Conservation (phyloP, 1,140 invertebrate genomes). For the Lordiphosa collinella region DNA sequence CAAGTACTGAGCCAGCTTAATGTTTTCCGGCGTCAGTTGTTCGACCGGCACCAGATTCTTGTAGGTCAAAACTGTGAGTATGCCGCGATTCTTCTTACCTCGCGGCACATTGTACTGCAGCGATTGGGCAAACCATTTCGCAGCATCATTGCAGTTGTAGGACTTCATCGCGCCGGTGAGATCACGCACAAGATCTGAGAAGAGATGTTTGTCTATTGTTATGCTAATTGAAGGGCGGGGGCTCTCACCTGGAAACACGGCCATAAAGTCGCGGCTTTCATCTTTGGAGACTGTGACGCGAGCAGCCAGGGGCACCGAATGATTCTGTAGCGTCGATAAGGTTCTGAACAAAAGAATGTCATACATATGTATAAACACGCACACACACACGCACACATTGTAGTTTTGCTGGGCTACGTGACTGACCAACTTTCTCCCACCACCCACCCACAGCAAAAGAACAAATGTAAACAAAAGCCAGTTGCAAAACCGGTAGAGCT, state of each 20-base stretch:
- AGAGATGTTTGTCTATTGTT: constrained; percentile 30
- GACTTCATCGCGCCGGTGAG: constrained; percentile 86
- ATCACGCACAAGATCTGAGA: constrained; percentile 88
- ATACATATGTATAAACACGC: constrained; percentile 9
- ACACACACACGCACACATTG: background rate
- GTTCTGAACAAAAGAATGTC: constrained; percentile 51
- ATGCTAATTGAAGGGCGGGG: constrained; percentile 49
- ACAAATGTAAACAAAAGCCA: constrained; percentile 45
- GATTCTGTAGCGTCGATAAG: constrained; percentile 75
- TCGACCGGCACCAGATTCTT: constrained; percentile 83
- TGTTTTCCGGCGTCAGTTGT: constrained; percentile 87
- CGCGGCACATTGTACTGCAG: constrained; percentile 91
- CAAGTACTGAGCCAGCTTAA: constrained; percentile 89
- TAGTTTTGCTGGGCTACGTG: constrained; percentile 29
- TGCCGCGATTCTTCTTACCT: constrained; percentile 89
- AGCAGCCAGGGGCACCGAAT: constrained; percentile 82
- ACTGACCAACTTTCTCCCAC: constrained; percentile 37
- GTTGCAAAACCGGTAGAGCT: constrained; percentile 39
- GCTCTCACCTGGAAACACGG: constrained; percentile 86
- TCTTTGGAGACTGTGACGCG: constrained; percentile 86
- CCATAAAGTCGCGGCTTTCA: constrained; percentile 92
- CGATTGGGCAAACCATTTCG: constrained; percentile 89
- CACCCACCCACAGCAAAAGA: background rate
- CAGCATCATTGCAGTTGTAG: constrained; percentile 87
- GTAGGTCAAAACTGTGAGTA: constrained; percentile 90